Conservation (phyloP, 2,888 invertebrate genomes). For the Pterostichus madidus region DNA sequence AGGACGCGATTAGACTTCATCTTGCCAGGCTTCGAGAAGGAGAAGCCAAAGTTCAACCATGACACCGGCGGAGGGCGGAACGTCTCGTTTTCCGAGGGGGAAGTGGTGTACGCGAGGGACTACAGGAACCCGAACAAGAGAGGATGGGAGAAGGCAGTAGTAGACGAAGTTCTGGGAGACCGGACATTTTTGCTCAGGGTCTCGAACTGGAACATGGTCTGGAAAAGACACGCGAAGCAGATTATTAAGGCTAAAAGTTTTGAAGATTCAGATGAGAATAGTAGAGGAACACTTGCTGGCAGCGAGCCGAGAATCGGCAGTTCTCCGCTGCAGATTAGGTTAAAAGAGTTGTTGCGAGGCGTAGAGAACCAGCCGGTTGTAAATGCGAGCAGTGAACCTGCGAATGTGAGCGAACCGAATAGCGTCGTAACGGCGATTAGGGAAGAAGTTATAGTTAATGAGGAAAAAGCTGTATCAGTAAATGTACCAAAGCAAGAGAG, state of each 20-base stretch:
- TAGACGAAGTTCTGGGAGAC: neutral
- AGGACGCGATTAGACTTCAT: no score
- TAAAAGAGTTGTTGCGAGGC: neutral
- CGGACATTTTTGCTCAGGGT: neutral
- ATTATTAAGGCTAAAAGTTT: slow-evolving; percentile 69
- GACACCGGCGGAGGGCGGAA: no score
- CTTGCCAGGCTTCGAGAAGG: no score
- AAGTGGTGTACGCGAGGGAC: neutral
- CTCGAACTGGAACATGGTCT: neutral
- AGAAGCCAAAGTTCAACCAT: no score
- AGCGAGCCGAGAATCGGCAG: neutral
- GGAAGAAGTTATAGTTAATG: neutral
- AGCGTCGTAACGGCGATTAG: neutral
- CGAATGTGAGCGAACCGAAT: neutral
- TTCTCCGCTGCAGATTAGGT: neutral
- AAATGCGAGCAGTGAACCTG: neutral
- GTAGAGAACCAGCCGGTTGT: neutral
- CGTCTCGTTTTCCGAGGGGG: neutral
- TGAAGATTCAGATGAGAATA: slow-evolving; percentile 68
- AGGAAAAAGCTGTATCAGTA: neutral
- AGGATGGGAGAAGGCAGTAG: neutral
- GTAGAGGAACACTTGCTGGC: slow-evolving; percentile 69
- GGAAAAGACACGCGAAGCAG: slow-evolving; percentile 29
- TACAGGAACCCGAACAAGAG: neutral
- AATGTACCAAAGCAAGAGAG: neutral